Percentiles rank a stretch among this genome's conserved stretches.
phyloP scores from a whole-genome alignment of 2,888 invertebrate genomes.

The Platerodrilus igneus region DNA sequence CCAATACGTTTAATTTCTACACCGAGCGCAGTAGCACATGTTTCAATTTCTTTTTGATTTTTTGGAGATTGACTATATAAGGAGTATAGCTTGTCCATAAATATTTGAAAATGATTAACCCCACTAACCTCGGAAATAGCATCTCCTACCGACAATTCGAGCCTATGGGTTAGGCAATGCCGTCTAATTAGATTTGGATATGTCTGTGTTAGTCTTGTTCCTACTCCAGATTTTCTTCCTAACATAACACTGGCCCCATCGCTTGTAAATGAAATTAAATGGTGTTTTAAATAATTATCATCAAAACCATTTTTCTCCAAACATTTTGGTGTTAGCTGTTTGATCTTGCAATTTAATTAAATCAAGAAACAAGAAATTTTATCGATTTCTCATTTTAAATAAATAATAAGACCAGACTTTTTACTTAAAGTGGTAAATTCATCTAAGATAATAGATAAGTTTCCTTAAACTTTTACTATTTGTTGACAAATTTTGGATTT shows the following conservation, averaged over 20 bases:
- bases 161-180: slow-evolving; percentile 17
- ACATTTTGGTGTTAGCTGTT: slow-evolving; percentile 1
- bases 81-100: slow-evolving; percentile 15
- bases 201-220: slow-evolving; percentile 4
- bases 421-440: too few relatives aligned
- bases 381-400: slow-evolving; percentile 4
- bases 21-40: slow-evolving; percentile 5
- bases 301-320: slow-evolving; percentile 22
- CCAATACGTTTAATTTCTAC: slow-evolving; percentile 3
- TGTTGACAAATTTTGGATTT: slow-evolving; percentile 3
- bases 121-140: slow-evolving; percentile 6
- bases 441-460: slow-evolving; percentile 5
- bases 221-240: slow-evolving; percentile 5
- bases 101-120: slow-evolving; percentile 4
- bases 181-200: slow-evolving; percentile 7
- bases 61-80: slow-evolving; percentile 4
- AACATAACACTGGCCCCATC: slow-evolving; percentile 4
- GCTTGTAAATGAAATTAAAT: background rate
- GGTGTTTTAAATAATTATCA: slow-evolving; percentile 12
- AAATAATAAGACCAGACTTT: background rate
- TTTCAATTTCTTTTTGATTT: slow-evolving; percentile 7
- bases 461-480: slow-evolving; percentile 1
- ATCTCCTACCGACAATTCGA: slow-evolving; percentile 15
- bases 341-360: slow-evolving; percentile 3
- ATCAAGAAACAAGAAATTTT: slow-evolving; percentile 4